Evolutionary conservation across 2,888 invertebrate species (phyloP), one percentile per base, ranked within the genome.

Genomic region (Meteorus colon): DNA sequence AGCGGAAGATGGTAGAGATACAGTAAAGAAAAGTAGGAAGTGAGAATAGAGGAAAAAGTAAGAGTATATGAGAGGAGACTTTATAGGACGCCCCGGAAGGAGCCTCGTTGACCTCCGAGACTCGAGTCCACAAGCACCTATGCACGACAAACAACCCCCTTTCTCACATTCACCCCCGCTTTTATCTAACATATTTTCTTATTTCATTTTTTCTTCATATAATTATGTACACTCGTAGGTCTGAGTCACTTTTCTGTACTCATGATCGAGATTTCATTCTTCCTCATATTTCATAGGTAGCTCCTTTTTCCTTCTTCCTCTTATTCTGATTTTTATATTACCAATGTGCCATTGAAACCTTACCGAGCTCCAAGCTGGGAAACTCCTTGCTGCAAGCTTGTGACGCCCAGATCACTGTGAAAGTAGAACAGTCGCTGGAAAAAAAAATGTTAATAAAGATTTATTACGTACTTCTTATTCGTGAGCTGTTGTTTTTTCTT

Each of bases 391-490:
- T 76, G 80, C 96, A 96, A 12, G 94, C 94, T 86, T 95, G 95
- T 51, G 95, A 94, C 8, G 95, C 94, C 90, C 95, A 96, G 79
- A 94, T 91, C 74, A 97, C 94, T 90, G 95, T 94, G 87, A 95
- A 97, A 87, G 94, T 94, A 1, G 96, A 94, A 89, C 96, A 96
- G 89, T 96, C 96, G 87, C 96, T 96, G 93, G 48, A 93, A 92
- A 41, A 12, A 41, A 41, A 41, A 41, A 41, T 76, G 83, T 19
- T 75, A 65, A 29, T 62, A n/a, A 29, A 69, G 68, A 59, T n/a
- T 29, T 34, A 45, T 29, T 45, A 67, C 45, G 16, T 68, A 29
- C 3, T 63, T 31, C 14, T 63, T 63, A 31, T 63, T 29, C 5
- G 27, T 55, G n/a, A n/a, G 19, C 10, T 55, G 41, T 41, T 41